These are phyloP conservation scores for Oenanthe melanoleuca DNA, from an alignment of 2,113 vertebrate species.

Conservation along the genomic window DNA sequence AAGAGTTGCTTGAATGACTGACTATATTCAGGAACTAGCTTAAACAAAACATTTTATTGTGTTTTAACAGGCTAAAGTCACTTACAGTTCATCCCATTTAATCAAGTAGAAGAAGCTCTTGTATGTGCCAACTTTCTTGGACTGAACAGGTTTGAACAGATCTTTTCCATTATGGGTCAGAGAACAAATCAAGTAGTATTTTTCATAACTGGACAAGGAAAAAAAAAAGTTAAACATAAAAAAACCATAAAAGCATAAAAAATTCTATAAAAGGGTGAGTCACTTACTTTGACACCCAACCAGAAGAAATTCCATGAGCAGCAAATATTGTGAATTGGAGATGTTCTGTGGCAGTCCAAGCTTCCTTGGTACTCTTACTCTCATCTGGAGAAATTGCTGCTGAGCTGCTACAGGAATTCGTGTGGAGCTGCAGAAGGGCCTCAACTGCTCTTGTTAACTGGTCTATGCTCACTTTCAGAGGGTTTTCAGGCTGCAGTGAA, in stretches of 20 bases:
- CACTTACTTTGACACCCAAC: constrained; percentile 92
- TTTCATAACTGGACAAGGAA: constrained; percentile 86
- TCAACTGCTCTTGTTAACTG: constrained; percentile 86
- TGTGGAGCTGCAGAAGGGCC: constrained; percentile 85
- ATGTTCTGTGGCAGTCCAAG: constrained; percentile 87
- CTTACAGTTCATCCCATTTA: constrained; percentile 99
- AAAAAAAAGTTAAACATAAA: not conserved
- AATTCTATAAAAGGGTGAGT: not conserved
- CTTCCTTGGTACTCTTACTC: constrained; percentile 78
- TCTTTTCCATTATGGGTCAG: constrained; percentile 93
- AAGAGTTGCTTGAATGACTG: not conserved
- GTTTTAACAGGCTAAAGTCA: constrained; percentile 19
- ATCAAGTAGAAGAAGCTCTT: constrained; percentile 97
- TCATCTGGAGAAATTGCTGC: constrained; percentile 24
- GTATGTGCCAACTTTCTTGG: constrained; percentile 95
- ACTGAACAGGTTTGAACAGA: constrained; percentile 96
- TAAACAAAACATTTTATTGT: not conserved
- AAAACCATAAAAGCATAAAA: not conserved
- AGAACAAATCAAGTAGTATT: constrained; percentile 94
- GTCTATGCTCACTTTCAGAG: constrained; percentile 82
- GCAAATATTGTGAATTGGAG: constrained; percentile 94
- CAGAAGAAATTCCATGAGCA: constrained; percentile 87
- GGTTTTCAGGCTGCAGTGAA: constrained; percentile 68
- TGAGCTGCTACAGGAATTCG: constrained; percentile 73
- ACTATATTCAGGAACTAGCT: not conserved